A percentile compares a stretch with the other conserved stretches of the same genome.
These are phyloP conservation scores for Ictalurus furcatus DNA, from an alignment of 2,113 vertebrate genomes.

Conservation along the genomic window DNA sequence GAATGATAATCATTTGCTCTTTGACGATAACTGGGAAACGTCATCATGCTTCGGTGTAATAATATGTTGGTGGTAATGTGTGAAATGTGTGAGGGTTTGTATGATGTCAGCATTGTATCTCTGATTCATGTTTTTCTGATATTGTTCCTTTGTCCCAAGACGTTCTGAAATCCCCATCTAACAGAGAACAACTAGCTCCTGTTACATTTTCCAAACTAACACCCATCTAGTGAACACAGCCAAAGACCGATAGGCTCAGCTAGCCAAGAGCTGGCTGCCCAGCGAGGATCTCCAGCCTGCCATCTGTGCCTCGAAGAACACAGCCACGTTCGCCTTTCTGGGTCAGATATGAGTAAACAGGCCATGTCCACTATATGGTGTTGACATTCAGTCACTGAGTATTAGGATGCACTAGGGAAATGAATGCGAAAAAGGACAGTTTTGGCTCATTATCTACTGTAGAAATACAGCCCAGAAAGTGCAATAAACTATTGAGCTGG, in stretches of 20 bases:
- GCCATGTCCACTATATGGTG: background rate
- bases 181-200: constrained; percentile 39
- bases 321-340: constrained; percentile 29
- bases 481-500: background rate
- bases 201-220: constrained; percentile 55
- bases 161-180: constrained; percentile 39
- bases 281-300: constrained; percentile 52
- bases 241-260: constrained; percentile 32
- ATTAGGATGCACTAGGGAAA: background rate
- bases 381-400: constrained; percentile 31
- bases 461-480: background rate
- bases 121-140: background rate
- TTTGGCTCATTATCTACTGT: background rate
- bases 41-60: background rate
- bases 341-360: constrained; percentile 45
- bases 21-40: background rate
- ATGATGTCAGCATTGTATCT: background rate
- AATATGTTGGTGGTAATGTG: background rate
- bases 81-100: background rate
- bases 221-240: constrained; percentile 35
- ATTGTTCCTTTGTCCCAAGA: constrained; percentile 31
- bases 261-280: constrained; percentile 37
- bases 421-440: background rate
- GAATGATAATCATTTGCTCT: background rate
- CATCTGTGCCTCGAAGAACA: constrained; percentile 51